These are phyloP conservation scores for Philopotamus ludificatus DNA, from an alignment of 1,140 invertebrate species.

Conservation along the genomic window DNA sequence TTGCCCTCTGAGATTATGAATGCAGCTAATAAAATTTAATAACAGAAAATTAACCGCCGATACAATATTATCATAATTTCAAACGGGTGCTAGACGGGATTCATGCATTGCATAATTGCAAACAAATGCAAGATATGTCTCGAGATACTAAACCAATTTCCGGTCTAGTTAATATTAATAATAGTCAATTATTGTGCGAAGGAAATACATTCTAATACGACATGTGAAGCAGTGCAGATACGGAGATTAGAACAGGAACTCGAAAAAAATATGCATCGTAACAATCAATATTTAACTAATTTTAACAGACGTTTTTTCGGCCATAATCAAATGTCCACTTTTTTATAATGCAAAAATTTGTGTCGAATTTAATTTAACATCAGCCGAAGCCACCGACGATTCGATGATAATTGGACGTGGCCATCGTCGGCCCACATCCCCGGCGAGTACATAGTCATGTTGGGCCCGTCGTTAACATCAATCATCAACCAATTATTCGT, in stretches of 20 bases:
- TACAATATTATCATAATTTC: no score
- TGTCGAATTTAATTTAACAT: no score
- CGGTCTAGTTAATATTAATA: neutral
- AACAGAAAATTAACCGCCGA: no score
- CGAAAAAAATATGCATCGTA: slow-evolving; percentile 2
- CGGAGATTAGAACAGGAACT: neutral
- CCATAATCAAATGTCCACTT: neutral
- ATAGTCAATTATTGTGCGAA: neutral
- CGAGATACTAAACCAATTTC: slow-evolving; percentile 15
- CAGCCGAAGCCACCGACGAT: no score
- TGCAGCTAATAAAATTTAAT: no score
- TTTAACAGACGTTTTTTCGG: neutral
- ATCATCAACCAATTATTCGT: slow-evolving; percentile 28
- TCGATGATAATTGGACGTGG: no score
- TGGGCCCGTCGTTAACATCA: slow-evolving; percentile 21
- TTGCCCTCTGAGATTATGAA: no score
- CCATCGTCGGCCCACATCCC: no score
- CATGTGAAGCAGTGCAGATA: neutral
- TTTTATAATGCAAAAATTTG: neutral
- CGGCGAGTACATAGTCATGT: no score
- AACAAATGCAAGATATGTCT: slow-evolving; percentile 11
- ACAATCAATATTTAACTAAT: neutral
- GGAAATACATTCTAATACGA: neutral
- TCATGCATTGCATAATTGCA: no score
- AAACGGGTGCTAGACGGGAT: no score